Percentiles rank a stretch among this genome's conserved stretches.
Conservation (phyloP, 1,140 invertebrate species). For the Megathymus violae region DNA sequence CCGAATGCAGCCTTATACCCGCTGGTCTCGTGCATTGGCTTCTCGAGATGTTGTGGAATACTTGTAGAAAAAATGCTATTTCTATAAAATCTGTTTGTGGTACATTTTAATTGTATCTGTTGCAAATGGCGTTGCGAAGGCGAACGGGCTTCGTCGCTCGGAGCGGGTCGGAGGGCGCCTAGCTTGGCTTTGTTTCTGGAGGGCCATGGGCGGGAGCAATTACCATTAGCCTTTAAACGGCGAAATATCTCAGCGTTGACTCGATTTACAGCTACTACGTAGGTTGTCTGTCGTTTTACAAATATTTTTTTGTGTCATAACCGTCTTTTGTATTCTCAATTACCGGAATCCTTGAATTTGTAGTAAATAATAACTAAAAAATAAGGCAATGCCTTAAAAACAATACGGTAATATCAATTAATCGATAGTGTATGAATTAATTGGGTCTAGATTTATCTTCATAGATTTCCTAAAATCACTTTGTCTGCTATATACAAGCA, state of each 20-base stretch:
- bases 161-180: constrained; percentile 14
- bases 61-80: neutral
- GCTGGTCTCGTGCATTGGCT: no score
- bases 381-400: no score
- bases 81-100: constrained; percentile 7
- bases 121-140: neutral
- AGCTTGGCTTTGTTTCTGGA: constrained; percentile 22
- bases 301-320: constrained; percentile 22
- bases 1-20: no score
- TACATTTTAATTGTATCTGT: constrained; percentile 26
- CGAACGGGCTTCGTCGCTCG: neutral
- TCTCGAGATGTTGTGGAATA: neutral
- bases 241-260: constrained; percentile 27
- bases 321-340: neutral
- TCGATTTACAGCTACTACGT: constrained; percentile 21
- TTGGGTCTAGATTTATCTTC: no score
- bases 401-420: no score
- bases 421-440: no score
- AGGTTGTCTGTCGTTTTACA: constrained; percentile 24
- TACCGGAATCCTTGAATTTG: no score
- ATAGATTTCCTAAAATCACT: no score
- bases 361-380: no score
- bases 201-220: constrained; percentile 27
- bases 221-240: constrained; percentile 32
- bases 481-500: no score